These are phyloP conservation scores for Sceloporus tristichus DNA, from an alignment of 2,113 vertebrate species.

Conservation along the genomic window DNA sequence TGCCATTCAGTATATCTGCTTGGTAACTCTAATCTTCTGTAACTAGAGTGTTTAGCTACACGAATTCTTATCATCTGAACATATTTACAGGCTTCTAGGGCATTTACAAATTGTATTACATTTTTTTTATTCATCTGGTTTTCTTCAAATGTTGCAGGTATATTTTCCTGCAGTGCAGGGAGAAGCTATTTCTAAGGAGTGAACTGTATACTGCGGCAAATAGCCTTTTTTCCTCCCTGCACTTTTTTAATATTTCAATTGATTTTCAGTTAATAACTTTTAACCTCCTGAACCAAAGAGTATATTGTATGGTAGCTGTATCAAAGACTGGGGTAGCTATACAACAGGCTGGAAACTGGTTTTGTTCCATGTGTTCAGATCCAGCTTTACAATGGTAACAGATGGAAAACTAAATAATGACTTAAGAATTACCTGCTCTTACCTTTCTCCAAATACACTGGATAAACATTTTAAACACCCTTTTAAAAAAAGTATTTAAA, in stretches of 20 bases:
- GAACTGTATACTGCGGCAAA: slow-evolving; percentile 42
- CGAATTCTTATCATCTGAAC: neutral
- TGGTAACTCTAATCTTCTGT: neutral
- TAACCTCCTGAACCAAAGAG: slow-evolving; percentile 47
- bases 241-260: slow-evolving; percentile 35
- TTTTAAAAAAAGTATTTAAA: neutral
- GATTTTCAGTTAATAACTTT: slow-evolving; percentile 68
- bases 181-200: neutral
- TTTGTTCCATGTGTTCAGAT: slow-evolving; percentile 12
- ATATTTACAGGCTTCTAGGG: neutral
- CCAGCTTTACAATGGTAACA: neutral
- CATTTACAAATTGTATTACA: neutral
- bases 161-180: slow-evolving; percentile 22
- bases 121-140: slow-evolving; percentile 32
- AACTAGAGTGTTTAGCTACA: neutral
- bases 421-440: neutral
- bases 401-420: neutral
- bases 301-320: neutral
- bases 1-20: neutral
- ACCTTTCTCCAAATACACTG: rapidly evolving
- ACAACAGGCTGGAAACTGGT: slow-evolving; percentile 25
- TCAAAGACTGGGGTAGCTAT: neutral
- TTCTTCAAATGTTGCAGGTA: slow-evolving; percentile 26
- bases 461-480: neutral
- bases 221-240: neutral